Evolutionary conservation across 2,113 vertebrate species (phyloP).

Genomic region (Percopsis transmontana): DNA sequence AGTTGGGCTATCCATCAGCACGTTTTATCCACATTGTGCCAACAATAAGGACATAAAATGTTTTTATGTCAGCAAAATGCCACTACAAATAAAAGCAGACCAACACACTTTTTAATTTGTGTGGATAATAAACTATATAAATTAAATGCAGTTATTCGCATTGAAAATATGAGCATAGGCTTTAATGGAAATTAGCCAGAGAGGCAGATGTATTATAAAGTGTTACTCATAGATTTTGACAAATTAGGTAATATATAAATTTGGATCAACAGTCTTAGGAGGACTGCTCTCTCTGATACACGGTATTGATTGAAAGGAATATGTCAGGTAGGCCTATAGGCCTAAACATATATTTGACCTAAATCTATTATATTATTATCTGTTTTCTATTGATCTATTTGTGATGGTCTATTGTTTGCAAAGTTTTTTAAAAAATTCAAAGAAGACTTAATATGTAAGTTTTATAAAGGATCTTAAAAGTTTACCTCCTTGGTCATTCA

Average conservation of each 20-base stretch:
- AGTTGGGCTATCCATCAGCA: conserved; percentile 93
- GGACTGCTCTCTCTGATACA: conserved; percentile 33
- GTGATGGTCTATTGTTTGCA: no score
- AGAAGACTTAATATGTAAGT: no score
- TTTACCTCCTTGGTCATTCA: no score
- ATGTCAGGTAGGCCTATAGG: conserved; percentile 36
- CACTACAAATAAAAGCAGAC: conserved; percentile 92
- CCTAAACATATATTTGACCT: conserved; percentile 6
- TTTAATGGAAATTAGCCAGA: conserved; percentile 60
- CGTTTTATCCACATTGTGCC: conserved; percentile 91
- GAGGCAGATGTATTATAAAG: conserved; percentile 42
- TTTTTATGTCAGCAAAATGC: conserved; percentile 90
- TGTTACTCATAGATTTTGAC: conserved; percentile 43
- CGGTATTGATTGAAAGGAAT: conserved; percentile 46
- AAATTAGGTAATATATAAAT: conserved; percentile 49
- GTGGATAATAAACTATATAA: conserved; percentile 92
- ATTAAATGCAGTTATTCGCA: conserved; percentile 92
- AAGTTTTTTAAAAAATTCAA: no score
- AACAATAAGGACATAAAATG: conserved; percentile 94
- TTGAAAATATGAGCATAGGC: conserved; percentile 72
- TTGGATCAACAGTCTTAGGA: conserved; percentile 21
- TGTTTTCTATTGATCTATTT: no score
- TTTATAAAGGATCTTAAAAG: no score
- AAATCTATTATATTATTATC: no score
- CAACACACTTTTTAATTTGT: conserved; percentile 93